Percentiles rank a stretch among this genome's conserved stretches.
Conservation (phyloP, 2,888 invertebrate species). For the Lutraria lutraria region DNA sequence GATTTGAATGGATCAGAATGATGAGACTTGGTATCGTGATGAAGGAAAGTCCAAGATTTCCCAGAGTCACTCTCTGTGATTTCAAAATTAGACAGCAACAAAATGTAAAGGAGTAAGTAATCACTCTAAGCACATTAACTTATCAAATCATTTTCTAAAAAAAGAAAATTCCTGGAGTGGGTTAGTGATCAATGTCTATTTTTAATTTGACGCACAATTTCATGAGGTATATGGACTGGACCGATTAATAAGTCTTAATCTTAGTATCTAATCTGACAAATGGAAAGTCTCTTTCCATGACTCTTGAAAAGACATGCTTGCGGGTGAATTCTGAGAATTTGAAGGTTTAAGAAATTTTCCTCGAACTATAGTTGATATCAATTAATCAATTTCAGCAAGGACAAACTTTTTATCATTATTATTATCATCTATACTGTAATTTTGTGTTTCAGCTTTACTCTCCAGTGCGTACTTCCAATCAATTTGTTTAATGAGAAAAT, state of each 20-base stretch:
- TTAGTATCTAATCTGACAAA: too few species aligned
- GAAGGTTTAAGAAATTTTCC: too few species aligned
- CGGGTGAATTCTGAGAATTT: too few species aligned
- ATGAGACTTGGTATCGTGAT: constrained; percentile 63
- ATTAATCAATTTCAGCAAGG: not conserved
- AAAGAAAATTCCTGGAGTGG: too few species aligned
- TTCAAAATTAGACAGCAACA: constrained; percentile 82
- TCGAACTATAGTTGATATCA: not conserved
- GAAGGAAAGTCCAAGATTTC: constrained; percentile 75
- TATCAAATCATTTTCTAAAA: too few species aligned
- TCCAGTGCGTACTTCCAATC: constrained; percentile 82
- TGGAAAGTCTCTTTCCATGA: too few species aligned
- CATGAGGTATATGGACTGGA: too few species aligned
- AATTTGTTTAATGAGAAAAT: constrained; percentile 84
- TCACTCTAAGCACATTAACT: too few species aligned
- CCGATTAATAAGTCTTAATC: too few species aligned
- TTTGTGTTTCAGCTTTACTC: constrained; percentile 70
- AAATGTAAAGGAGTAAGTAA: constrained; percentile 76
- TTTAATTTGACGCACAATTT: too few species aligned
- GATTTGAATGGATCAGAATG: constrained; percentile 77
- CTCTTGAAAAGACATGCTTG: too few species aligned
- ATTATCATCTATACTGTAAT: not conserved
- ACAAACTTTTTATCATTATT: not conserved
- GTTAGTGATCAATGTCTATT: too few species aligned
- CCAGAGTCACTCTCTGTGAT: constrained; percentile 82